Percentiles rank a stretch among this genome's conserved stretches.
These are phyloP conservation scores for Puma concolor DNA, from an alignment of 2,113 vertebrate genomes.

Conservation along the genomic window DNA sequence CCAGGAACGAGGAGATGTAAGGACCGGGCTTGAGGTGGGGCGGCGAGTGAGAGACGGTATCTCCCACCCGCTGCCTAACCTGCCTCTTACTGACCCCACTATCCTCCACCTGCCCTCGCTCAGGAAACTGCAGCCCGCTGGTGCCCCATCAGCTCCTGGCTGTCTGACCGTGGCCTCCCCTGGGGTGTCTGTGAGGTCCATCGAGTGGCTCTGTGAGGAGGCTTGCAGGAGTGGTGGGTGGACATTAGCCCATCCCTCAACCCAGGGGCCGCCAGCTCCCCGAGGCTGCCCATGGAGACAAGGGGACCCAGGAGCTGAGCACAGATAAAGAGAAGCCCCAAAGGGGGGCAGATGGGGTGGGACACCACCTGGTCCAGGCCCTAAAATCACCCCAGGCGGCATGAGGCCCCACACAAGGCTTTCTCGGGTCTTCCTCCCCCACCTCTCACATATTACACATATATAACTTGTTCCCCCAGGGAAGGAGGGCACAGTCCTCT, in stretches of 20 bases:
- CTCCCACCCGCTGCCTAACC: no score
- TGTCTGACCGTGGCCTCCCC: background rate
- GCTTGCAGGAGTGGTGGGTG: slow-evolving; percentile 88
- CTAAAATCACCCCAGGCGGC: background rate
- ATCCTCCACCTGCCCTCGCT: background rate
- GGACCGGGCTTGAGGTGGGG: background rate
- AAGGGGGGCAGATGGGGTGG: background rate
- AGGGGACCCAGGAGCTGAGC: slow-evolving; percentile 90
- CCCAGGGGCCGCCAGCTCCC: slow-evolving; percentile 91
- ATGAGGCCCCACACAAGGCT: background rate
- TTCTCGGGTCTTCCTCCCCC: background rate
- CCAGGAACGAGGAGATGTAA: background rate
- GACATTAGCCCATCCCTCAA: slow-evolving; percentile 96
- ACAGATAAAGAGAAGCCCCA: slow-evolving; percentile 86
- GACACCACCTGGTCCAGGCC: fast-evolving
- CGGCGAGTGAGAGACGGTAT: fast-evolving
- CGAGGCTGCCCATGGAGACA: slow-evolving; percentile 90
- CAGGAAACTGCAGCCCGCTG: background rate
- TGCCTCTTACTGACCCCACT: fast-evolving
- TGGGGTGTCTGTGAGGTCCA: slow-evolving; percentile 92
- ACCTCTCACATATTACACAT: no score
- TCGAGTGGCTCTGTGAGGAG: slow-evolving; percentile 90
- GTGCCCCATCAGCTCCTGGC: background rate
- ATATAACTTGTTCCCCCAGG: background rate
- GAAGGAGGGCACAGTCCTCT: background rate